Evolutionary conservation across 2,888 invertebrate species (phyloP), one percentile per base, ranked within the genome.

Genomic region (Smittia sp.): DNA sequence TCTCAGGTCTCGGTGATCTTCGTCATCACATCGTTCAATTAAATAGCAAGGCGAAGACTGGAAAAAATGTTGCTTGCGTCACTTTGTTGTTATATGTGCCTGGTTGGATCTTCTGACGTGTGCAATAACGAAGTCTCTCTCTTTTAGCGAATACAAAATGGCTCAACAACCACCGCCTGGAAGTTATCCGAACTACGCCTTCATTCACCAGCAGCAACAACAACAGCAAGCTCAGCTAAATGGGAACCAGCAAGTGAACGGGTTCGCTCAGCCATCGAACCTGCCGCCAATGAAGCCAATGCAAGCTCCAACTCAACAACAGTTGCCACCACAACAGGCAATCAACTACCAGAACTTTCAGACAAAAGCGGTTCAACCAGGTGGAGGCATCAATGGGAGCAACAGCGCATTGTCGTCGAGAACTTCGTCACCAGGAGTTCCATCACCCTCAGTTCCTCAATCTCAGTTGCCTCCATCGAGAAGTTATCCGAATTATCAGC

Each of bases 371-470:
- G 6, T 73, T 63, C 46, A 69, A 52, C 69, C 69, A 6, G 52
- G 11, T 6, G 18, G 11, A 24, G 65, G 65, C 4, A 1, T 62
- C 7, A 73, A 73, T 46, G 73, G 73, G 41, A 73, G 75, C 74
- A 74, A 75, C 75, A 81, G 82, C 76, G 77, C 78, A 32, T 79
- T 80, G 52, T 83, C 82, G 39, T 83, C 82, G 3, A 78, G 83
- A 66, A 83, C 82, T 20, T 78, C 80, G 3, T 81, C 81, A 27
- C 81, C 82, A 0, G 79, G 77, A 18, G 54, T 73, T 24, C 63
- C 62, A 73, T 32, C 22, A 46, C n/a, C 39, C n/a, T 18, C 46
- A 1, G 38, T 65, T 63, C 73, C 73, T n/a, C 6, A 58, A 25
- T 73, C 65, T 41, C 73, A 73, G 39, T 20, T 73, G 7, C 73